A percentile compares a stretch with the other conserved stretches of the same genome.
Evolutionary conservation across 2,888 invertebrate genomes (phyloP).

Genomic region (Orthosia incerta): DNA sequence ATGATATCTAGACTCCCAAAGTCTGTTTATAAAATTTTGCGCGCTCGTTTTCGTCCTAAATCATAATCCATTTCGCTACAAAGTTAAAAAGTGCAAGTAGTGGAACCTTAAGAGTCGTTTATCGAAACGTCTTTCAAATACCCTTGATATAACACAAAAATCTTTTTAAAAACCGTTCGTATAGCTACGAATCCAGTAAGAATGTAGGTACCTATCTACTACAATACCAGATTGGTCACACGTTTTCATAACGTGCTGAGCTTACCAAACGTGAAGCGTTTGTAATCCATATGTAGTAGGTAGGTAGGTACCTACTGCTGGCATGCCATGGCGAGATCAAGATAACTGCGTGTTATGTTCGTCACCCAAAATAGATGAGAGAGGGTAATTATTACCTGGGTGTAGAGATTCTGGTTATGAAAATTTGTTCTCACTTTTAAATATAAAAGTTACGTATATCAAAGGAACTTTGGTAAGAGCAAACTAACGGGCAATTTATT

Average conservation of each 20-base stretch:
- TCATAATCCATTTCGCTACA: no score
- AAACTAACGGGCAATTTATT: background rate
- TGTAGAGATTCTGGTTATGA: constrained; percentile 12
- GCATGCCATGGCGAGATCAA: constrained; percentile 47
- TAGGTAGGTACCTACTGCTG: constrained; percentile 9
- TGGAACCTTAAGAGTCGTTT: no score
- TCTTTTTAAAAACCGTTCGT: background rate
- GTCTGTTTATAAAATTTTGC: no score
- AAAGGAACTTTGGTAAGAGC: background rate
- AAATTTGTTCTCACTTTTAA: background rate
- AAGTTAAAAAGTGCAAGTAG: no score
- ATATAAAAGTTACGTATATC: no score
- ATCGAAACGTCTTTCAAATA: background rate
- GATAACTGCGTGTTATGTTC: constrained; percentile 43
- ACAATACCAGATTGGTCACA: constrained; percentile 46
- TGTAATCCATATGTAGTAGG: constrained; percentile 47
- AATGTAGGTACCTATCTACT: constrained; percentile 10
- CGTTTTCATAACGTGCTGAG: constrained; percentile 48
- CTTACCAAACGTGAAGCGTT: constrained; percentile 41
- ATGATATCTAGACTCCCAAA: no score
- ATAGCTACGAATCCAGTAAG: background rate
- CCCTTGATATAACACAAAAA: background rate
- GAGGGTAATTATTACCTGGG: constrained; percentile 41
- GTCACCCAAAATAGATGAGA: constrained; percentile 45
- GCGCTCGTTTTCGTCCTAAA: no score